phyloP scores from a whole-genome alignment of 2,797 vertebrate genomes.

The Gambelia wislizenii region DNA sequence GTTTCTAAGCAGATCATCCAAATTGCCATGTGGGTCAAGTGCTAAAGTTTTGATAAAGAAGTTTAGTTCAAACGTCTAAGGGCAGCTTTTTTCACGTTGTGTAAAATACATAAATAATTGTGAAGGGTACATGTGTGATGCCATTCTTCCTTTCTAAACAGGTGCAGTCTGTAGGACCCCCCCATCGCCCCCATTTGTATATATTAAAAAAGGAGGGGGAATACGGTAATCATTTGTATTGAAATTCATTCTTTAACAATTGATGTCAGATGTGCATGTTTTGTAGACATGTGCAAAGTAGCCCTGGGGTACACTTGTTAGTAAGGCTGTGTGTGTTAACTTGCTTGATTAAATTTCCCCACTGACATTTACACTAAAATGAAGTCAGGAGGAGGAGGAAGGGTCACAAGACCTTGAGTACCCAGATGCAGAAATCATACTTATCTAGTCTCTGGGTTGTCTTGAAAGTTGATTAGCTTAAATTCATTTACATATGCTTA shows the following conservation, averaged over 20 bases:
- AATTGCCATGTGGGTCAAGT: not conserved
- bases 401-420: not conserved
- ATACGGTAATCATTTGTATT: not conserved
- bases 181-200: not conserved
- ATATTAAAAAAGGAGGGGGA: not conserved
- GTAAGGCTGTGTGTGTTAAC: not conserved
- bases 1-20: not conserved
- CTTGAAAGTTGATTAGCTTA: constrained; percentile 11
- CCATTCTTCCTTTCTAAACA: not conserved
- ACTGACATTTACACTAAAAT: not conserved
- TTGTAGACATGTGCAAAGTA: not conserved
- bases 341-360: not conserved
- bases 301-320: not conserved
- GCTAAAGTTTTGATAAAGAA: not conserved
- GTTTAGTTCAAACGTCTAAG: not conserved
- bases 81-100: not conserved
- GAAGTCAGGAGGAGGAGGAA: not conserved
- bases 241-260: not conserved
- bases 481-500: not conserved
- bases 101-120: not conserved
- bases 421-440: not conserved
- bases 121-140: not conserved
- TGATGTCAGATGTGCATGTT: not conserved
- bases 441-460: not conserved
- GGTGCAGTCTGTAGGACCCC: not conserved